phyloP scores from a whole-genome alignment of 92 coral and sea anemone genomes.

The Epizoanthus illoricatus region DNA sequence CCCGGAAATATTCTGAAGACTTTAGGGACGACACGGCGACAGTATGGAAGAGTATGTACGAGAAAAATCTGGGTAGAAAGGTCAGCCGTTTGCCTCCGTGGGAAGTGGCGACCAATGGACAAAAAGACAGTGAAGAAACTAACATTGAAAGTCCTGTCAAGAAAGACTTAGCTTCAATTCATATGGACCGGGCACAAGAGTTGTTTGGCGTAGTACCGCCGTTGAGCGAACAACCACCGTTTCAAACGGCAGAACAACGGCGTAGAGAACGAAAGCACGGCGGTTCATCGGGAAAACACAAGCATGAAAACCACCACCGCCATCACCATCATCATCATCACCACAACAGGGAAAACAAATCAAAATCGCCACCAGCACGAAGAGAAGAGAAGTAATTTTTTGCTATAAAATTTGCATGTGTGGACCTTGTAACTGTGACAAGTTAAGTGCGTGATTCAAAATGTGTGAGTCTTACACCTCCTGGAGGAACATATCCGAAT shows the following conservation, averaged over 20 bases:
- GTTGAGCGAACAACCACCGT: constrained; percentile 40
- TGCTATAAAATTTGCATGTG: too few relatives aligned
- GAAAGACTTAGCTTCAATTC: constrained; percentile 68
- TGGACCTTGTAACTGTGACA: too few relatives aligned
- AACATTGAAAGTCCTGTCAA: constrained; percentile 51
- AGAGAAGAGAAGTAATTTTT: background rate
- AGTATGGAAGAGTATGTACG: constrained; percentile 92
- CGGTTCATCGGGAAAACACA: constrained; percentile 3
- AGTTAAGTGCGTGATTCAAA: too few relatives aligned
- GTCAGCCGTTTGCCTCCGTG: constrained; percentile 86
- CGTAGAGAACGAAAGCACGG: constrained; percentile 51
- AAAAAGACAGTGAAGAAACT: constrained; percentile 45
- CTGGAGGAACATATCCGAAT: too few relatives aligned
- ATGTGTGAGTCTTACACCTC: too few relatives aligned
- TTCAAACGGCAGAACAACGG: constrained; percentile 65
- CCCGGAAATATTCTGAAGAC: constrained; percentile 67
- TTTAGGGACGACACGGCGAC: constrained; percentile 87
- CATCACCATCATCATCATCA: constrained; percentile 30
- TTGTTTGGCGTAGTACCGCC: constrained; percentile 26
- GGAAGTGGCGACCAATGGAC: constrained; percentile 49
- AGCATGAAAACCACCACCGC: background rate
- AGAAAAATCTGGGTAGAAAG: constrained; percentile 81
- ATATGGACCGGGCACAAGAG: constrained; percentile 60
- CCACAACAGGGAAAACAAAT: background rate
- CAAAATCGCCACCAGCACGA: background rate